phyloP scores from a whole-genome alignment of 1,140 invertebrate genomes.

The Drosophila simulans region DNA sequence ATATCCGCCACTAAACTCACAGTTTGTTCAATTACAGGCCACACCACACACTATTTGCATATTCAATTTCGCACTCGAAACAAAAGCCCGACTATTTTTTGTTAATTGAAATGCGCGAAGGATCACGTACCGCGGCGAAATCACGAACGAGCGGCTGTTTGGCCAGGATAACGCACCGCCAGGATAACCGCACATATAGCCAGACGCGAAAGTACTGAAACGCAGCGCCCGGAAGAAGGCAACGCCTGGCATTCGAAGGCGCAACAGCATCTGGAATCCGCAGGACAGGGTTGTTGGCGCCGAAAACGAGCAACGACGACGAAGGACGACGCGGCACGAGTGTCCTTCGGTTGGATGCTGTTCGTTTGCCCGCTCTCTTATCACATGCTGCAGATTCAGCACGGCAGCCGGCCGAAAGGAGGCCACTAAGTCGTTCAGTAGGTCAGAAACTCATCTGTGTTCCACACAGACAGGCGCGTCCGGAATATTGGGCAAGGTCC shows the following conservation, averaged over 20 bases:
- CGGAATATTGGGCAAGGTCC: neutral
- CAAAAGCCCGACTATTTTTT: slow-evolving; percentile 6
- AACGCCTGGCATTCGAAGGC: slow-evolving; percentile 44
- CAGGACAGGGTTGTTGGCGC: slow-evolving; percentile 52
- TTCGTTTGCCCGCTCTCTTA: slow-evolving; percentile 3
- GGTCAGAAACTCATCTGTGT: slow-evolving; percentile 60
- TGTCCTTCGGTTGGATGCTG: slow-evolving; percentile 55
- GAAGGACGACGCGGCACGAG: slow-evolving; percentile 12
- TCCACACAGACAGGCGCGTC: slow-evolving; percentile 10
- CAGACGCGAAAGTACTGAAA: slow-evolving; percentile 80
- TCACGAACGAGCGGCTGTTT: neutral
- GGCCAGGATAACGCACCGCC: slow-evolving; percentile 23
- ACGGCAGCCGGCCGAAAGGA: slow-evolving; percentile 11
- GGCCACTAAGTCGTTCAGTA: slow-evolving; percentile 71
- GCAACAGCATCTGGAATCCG: slow-evolving; percentile 64
- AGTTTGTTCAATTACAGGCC: slow-evolving; percentile 33
- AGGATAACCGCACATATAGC: slow-evolving; percentile 68
- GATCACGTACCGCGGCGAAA: slow-evolving; percentile 19
- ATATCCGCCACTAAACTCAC: slow-evolving; percentile 29
- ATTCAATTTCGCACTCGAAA: slow-evolving; percentile 47
- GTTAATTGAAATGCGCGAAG: slow-evolving; percentile 52
- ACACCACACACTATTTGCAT: slow-evolving; percentile 45
- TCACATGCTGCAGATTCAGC: slow-evolving; percentile 60
- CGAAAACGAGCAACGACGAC: slow-evolving; percentile 9
- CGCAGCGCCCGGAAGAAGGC: slow-evolving; percentile 52